Conservation (phyloP, 2,113 vertebrate species). For the Anguilla rostrata region DNA sequence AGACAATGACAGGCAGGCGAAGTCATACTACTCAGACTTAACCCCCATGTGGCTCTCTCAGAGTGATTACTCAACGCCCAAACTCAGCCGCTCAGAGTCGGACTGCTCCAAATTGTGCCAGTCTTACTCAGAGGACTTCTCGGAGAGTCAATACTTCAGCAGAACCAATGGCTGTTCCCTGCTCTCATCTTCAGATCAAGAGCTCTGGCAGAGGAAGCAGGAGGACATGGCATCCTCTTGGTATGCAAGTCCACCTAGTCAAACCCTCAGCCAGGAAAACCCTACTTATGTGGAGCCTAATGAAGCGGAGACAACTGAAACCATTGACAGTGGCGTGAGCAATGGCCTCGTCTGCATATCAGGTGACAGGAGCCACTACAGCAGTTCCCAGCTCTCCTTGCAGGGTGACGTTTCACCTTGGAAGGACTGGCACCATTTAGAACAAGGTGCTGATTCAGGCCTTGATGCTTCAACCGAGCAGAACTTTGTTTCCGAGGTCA, state of each 20-base stretch:
- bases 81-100: constrained; percentile 94
- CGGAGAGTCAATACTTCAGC: constrained; percentile 87
- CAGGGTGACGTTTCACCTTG: constrained; percentile 88
- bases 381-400: constrained; percentile 85
- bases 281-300: constrained; percentile 69
- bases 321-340: constrained; percentile 85
- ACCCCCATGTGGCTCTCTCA: constrained; percentile 91
- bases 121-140: constrained; percentile 95
- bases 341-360: constrained; percentile 82
- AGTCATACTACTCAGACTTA: constrained; percentile 76
- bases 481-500: constrained; percentile 78
- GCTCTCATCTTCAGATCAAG: constrained; percentile 90
- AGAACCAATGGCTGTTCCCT: constrained; percentile 87
- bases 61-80: constrained; percentile 87
- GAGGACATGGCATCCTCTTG: constrained; percentile 79
- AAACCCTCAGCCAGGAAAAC: constrained; percentile 62
- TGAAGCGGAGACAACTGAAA: constrained; percentile 78
- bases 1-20: constrained; percentile 74
- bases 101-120: constrained; percentile 97
- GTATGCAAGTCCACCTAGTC: constrained; percentile 76
- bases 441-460: constrained; percentile 79
- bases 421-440: constrained; percentile 89
- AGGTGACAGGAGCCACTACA: constrained; percentile 82
- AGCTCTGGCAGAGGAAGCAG: constrained; percentile 92
- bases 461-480: constrained; percentile 82